Evolutionary conservation across 2,797 vertebrate genomes (phyloP).

Genomic region (Caiman crocodilus): DNA sequence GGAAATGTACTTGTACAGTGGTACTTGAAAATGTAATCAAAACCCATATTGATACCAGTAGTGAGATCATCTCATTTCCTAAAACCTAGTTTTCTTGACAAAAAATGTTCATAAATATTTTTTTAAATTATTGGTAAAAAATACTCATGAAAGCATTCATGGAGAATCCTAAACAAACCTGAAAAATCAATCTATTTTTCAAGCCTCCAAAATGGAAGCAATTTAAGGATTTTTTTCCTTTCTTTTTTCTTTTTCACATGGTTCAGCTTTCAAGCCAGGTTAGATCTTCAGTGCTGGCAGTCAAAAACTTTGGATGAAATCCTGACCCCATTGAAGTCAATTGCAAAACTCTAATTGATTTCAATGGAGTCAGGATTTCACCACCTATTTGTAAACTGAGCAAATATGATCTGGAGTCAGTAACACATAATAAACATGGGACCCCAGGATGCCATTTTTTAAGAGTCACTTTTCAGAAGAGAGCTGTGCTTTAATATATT

Average conservation of each 20-base stretch:
- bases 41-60: background rate
- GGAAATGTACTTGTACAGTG: background rate
- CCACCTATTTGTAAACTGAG: slow-evolving; percentile 69
- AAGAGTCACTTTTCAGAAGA: slow-evolving; percentile 59
- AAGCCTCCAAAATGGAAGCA: slow-evolving; percentile 47
- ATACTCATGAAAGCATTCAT: background rate
- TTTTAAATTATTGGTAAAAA: slow-evolving; percentile 53
- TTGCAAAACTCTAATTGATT: slow-evolving; percentile 58
- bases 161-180: slow-evolving; percentile 17
- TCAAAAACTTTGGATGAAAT: slow-evolving; percentile 59
- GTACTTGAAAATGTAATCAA: background rate
- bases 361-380: slow-evolving; percentile 65
- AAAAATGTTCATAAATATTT: slow-evolving; percentile 14
- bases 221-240: slow-evolving; percentile 46
- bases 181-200: slow-evolving; percentile 29
- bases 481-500: slow-evolving; percentile 68
- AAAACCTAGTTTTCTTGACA: slow-evolving; percentile 14
- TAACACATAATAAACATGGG: slow-evolving; percentile 75
- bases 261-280: background rate
- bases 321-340: slow-evolving; percentile 48
- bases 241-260: slow-evolving; percentile 48
- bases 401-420: slow-evolving; percentile 70
- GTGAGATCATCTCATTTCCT: slow-evolving; percentile 18
- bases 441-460: slow-evolving; percentile 71
- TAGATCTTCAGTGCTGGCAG: slow-evolving; percentile 26